Evolutionary conservation across 2,888 invertebrate genomes (phyloP).

Genomic region (Anoplius nigerrimus): DNA sequence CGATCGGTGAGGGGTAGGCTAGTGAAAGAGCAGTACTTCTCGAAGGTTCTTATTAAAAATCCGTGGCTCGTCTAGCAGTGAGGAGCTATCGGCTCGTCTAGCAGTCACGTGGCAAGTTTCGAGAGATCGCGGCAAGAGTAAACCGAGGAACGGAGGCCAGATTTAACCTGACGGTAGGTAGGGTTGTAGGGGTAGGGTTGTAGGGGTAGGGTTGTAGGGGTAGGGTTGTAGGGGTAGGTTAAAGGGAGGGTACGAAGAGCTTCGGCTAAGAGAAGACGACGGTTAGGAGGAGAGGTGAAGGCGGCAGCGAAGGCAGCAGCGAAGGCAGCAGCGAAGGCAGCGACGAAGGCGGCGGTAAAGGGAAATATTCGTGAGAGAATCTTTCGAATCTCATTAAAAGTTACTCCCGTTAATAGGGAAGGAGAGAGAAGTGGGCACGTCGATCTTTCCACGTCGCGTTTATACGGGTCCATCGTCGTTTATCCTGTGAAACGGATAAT

Average conservation of each 20-base stretch:
- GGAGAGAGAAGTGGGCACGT: conserved; percentile 18
- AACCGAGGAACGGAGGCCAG: conserved; percentile 30
- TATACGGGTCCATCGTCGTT: conserved; percentile 27
- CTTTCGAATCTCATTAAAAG: conserved; percentile 53
- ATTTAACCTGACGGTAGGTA: conserved; percentile 32
- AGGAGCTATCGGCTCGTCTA: too few relatives aligned
- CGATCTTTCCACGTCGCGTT: conserved; percentile 29
- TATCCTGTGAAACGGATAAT: conserved; percentile 42
- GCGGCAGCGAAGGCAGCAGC: neutral
- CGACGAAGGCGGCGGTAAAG: conserved; percentile 6
- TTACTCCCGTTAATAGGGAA: conserved; percentile 25
- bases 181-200: too few relatives aligned
- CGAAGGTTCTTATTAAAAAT: conserved; percentile 5
- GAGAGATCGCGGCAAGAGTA: conserved; percentile 14
- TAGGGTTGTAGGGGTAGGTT: too few relatives aligned
- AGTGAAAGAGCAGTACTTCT: neutral
- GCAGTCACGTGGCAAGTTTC: neutral
- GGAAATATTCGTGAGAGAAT: conserved; percentile 33
- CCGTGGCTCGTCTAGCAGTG: too few relatives aligned
- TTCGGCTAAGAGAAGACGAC: neutral
- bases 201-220: too few relatives aligned
- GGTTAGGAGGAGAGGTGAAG: neutral
- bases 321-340: neutral
- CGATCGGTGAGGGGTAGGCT: too few relatives aligned
- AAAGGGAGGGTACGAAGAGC: neutral